These are phyloP conservation scores for Galagoides demidoff DNA, from an alignment of 2,797 vertebrate species.

Conservation along the genomic window DNA sequence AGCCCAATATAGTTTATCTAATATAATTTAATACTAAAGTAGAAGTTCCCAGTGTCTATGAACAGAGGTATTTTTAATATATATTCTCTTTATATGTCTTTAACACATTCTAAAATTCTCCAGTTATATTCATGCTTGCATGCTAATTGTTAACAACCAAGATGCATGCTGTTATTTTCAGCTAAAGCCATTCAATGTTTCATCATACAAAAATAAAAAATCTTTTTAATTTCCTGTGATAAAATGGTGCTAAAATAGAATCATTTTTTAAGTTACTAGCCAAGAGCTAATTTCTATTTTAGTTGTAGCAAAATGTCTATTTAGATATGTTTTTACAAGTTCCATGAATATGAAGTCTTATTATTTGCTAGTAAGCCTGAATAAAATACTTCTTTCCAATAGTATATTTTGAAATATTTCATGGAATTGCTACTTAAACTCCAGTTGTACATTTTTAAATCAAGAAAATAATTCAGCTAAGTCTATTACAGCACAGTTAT, in stretches of 20 bases:
- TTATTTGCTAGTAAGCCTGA: slow-evolving; percentile 38
- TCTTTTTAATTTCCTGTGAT: slow-evolving; percentile 36
- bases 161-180: background rate
- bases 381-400: slow-evolving; percentile 2
- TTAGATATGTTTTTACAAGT: slow-evolving; percentile 31
- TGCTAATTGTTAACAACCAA: background rate
- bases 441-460: slow-evolving; percentile 38
- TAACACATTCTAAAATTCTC: background rate
- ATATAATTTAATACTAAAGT: background rate
- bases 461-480: slow-evolving; percentile 52
- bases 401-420: slow-evolving; percentile 54
- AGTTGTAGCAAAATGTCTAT: slow-evolving; percentile 31
- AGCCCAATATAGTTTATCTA: background rate
- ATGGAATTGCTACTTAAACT: slow-evolving; percentile 67
- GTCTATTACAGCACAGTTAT: slow-evolving; percentile 49
- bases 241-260: slow-evolving; percentile 59
- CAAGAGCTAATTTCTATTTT: slow-evolving; percentile 36
- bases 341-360: background rate
- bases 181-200: slow-evolving; percentile 49
- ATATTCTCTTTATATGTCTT: background rate
- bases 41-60: background rate
- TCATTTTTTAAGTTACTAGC: background rate
- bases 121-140: background rate
- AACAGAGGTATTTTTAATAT: background rate
- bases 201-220: slow-evolving; percentile 44